Evolutionary conservation across 2,797 vertebrate species (phyloP).

Genomic region (Esox masquinongy): DNA sequence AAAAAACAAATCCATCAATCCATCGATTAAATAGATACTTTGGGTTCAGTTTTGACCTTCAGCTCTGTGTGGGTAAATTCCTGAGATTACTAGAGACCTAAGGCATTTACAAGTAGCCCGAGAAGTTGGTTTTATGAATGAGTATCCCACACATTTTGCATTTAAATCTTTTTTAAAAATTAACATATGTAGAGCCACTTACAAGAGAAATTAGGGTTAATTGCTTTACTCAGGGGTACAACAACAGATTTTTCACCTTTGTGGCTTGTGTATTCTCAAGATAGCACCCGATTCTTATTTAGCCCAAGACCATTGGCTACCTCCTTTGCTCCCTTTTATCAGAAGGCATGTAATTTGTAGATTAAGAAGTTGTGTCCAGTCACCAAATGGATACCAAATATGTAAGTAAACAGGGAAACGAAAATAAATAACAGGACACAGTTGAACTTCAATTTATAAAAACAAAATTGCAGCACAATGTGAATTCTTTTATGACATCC

Average conservation of each 20-base stretch:
- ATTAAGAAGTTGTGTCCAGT: constrained; percentile 27
- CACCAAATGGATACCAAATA: constrained; percentile 29
- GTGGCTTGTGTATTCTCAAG: no score
- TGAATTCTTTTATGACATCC: constrained; percentile 35
- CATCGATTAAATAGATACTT: neutral
- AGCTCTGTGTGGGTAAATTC: constrained; percentile 10
- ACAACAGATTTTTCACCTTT: no score
- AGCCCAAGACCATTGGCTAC: constrained; percentile 11
- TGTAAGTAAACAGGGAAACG: constrained; percentile 32
- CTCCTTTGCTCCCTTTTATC: constrained; percentile 15
- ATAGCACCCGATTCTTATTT: no score
- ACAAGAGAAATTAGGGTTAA: no score
- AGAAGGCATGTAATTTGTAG: constrained; percentile 36
- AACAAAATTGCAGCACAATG: constrained; percentile 22
- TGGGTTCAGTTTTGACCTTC: neutral
- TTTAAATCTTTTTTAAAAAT: no score
- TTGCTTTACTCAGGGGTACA: no score
- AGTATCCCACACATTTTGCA: constrained; percentile 8
- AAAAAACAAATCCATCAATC: neutral
- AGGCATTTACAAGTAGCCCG: constrained; percentile 14
- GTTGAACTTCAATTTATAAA: constrained; percentile 33
- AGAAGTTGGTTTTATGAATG: constrained; percentile 32
- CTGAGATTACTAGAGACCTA: constrained; percentile 20
- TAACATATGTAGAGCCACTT: neutral
- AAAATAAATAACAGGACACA: constrained; percentile 38